Conservation (phyloP, 2,113 vertebrate genomes). For the Scomber japonicus region DNA sequence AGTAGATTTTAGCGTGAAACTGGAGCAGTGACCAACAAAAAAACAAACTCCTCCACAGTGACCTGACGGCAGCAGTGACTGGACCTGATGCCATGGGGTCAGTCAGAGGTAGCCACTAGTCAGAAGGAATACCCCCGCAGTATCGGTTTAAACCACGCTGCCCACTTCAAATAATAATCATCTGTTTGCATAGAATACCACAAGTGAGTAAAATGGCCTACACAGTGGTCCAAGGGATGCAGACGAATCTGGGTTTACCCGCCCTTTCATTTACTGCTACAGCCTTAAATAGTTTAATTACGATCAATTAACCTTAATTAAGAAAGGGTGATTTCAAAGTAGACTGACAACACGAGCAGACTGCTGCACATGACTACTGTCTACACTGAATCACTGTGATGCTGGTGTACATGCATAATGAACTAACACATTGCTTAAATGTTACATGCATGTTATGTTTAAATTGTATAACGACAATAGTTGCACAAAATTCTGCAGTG, state of each 20-base stretch:
- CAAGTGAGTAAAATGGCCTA: neutral
- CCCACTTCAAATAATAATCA: neutral
- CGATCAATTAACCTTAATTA: neutral
- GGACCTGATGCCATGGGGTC: neutral
- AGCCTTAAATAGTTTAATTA: neutral
- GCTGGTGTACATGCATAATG: too few relatives aligned
- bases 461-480: too few relatives aligned
- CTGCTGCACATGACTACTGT: neutral
- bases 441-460: too few relatives aligned
- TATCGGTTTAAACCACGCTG: too few relatives aligned
- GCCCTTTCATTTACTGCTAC: conserved; percentile 2
- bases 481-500: too few relatives aligned
- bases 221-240: neutral
- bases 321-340: neutral
- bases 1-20: too few relatives aligned
- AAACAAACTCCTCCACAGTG: neutral
- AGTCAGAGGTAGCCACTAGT: neutral
- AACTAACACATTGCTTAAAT: neutral
- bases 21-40: too few relatives aligned
- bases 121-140: neutral
- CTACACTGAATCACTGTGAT: too few relatives aligned
- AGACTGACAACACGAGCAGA: neutral
- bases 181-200: neutral
- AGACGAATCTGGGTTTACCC: neutral
- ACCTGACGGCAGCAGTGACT: neutral